Evolutionary conservation across 1,140 invertebrate species (phyloP), one percentile per base, ranked within the genome.

Genomic region (Papilio aristodemus): DNA sequence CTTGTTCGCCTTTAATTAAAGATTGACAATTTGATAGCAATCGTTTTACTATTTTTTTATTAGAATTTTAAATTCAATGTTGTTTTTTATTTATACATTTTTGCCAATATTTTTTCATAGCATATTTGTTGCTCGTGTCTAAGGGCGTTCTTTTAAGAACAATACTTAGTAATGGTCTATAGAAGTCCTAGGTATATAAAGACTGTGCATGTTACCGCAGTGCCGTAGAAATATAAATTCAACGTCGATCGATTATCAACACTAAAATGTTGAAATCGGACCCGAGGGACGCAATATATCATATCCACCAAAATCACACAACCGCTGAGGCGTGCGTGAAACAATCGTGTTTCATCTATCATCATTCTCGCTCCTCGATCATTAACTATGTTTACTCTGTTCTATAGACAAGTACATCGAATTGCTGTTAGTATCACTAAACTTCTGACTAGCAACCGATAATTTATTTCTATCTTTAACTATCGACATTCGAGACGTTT

Each of bases 321-420:
- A 77, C 66, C 71, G 67, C 73, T 76, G 81, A 83, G 76, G 74
- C 78, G 80, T 85, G 86, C 85, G 87, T 88, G 72, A 76, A 79
- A 86, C 81, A 88, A 84, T 83, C 81, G 79, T 83, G 84, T 87
- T 84, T 83, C 89, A 91, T 91, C 87, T 89, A 91, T 91, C 89
- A 90, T 89, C 82, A 84, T 85, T 80, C 76, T 73, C 77, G 71
- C 75, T 81, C 70, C 79, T 89, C 84, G 75, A 88, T 91, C 89
- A 91, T 91, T 90, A 90, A 79, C 71, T 39, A 58, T 88, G 87
- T 91, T 88, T 87, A 79, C 80, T 77, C 70, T 73, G 69, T 64
- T 70, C 76, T 63, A 71, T 46, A 79, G 89, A 91, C 89, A 86
- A 77, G 73, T 83, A 91, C 89, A 91, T 69, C 73, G 77, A 62